Evolutionary conservation across 2,888 invertebrate genomes (phyloP).

Genomic region (Cecidostiba fungosa): DNA sequence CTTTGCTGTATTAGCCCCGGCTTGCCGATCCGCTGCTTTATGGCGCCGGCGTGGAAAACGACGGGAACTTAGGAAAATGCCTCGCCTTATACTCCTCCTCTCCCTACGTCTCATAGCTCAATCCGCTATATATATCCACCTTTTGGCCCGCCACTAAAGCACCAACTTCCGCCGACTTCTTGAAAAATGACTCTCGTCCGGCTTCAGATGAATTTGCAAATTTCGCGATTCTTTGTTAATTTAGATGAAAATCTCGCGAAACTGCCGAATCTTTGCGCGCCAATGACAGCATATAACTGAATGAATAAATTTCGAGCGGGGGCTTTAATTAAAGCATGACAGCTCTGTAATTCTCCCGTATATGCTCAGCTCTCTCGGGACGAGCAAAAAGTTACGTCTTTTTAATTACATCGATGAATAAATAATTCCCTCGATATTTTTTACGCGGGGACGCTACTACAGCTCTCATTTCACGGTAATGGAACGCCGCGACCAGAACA

Average conservation of each 20-base stretch:
- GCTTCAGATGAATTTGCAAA: conserved; percentile 58
- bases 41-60: conserved; percentile 69
- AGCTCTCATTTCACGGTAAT: not conserved
- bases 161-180: conserved; percentile 54
- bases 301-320: conserved; percentile 55
- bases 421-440: conserved; percentile 30
- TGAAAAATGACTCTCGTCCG: conserved; percentile 53
- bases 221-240: conserved; percentile 59
- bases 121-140: conserved; percentile 27
- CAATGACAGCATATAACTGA: conserved; percentile 48
- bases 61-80: conserved; percentile 71
- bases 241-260: conserved; percentile 58
- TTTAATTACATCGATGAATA: conserved; percentile 57
- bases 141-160: conserved; percentile 51
- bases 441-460: not conserved
- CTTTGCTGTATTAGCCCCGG: conserved; percentile 78
- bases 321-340: conserved; percentile 54
- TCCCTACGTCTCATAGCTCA: not conserved
- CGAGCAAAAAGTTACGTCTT: conserved; percentile 31
- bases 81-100: conserved; percentile 53
- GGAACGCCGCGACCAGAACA: not conserved
- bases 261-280: conserved; percentile 44
- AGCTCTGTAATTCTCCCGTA: conserved; percentile 12
- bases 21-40: conserved; percentile 77
- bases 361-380: not conserved